Conservation (phyloP, 2,888 invertebrate genomes). For the Empis stercorea region DNA sequence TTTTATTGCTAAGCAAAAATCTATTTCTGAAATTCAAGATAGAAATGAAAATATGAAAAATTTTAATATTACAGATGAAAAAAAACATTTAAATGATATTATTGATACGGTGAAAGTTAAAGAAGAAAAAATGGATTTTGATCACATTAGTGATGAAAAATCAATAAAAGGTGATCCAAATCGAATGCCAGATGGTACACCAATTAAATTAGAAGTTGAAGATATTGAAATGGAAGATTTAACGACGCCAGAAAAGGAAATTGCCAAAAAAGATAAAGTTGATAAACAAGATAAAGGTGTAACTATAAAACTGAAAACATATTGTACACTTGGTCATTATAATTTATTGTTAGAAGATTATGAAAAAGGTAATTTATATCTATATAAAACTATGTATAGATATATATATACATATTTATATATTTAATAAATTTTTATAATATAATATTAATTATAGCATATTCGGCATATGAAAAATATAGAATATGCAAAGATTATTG, state of each 20-base stretch:
- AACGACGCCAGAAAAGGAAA: constrained; percentile 13
- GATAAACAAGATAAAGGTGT: constrained; percentile 45
- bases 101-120: constrained; percentile 23
- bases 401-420: no score
- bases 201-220: constrained; percentile 16
- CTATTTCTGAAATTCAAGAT: constrained; percentile 14
- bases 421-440: neutral
- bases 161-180: constrained; percentile 1
- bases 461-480: constrained; percentile 95
- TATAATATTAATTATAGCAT: constrained; percentile 48
- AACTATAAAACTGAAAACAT: constrained; percentile 78
- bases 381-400: no score
- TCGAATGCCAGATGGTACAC: constrained; percentile 6
- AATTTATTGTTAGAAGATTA: constrained; percentile 87
- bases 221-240: constrained; percentile 18
- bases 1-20: constrained; percentile 8
- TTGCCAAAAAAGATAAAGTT: constrained; percentile 21
- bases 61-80: constrained; percentile 18
- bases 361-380: constrained; percentile 72
- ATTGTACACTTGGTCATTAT: constrained; percentile 90
- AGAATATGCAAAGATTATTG: constrained; percentile 61
- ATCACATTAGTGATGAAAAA: constrained; percentile 4
- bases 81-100: constrained; percentile 24
- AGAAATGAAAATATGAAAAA: constrained; percentile 28
- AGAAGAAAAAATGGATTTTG: constrained; percentile 6